Percentiles rank a stretch among this genome's conserved stretches.
These are phyloP conservation scores for Clepsis dumicolana DNA, from an alignment of 2,888 invertebrate species.

Conservation along the genomic window DNA sequence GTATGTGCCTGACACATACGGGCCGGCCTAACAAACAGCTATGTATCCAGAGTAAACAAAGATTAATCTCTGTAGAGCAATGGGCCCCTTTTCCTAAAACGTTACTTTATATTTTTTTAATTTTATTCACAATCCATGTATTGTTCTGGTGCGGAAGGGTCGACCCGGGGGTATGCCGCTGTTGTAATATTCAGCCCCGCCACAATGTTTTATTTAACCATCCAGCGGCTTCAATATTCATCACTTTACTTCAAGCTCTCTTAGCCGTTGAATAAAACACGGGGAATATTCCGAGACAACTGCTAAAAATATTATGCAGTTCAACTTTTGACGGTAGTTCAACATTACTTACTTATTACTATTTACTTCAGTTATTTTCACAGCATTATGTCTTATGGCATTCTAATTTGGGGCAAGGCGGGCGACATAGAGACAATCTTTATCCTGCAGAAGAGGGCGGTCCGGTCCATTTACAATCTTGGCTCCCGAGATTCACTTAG, in stretches of 20 bases:
- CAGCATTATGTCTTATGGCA: too few species aligned
- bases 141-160: slow-evolving; percentile 66
- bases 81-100: slow-evolving; percentile 57
- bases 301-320: slow-evolving; percentile 37
- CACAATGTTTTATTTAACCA: slow-evolving; percentile 74
- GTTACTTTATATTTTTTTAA: slow-evolving; percentile 67
- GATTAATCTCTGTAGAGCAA: slow-evolving; percentile 54
- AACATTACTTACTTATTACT: too few species aligned
- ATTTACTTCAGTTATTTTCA: too few species aligned
- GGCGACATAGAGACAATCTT: too few species aligned
- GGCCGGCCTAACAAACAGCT: slow-evolving; percentile 2
- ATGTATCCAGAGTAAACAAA: slow-evolving; percentile 39
- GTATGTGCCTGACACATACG: slow-evolving; percentile 12
- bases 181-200: slow-evolving; percentile 68
- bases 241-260: slow-evolving; percentile 58
- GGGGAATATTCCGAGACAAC: slow-evolving; percentile 38
- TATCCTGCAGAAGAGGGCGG: too few species aligned
- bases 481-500: too few species aligned
- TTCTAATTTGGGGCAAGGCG: too few species aligned
- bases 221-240: slow-evolving; percentile 69
- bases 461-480: too few species aligned
- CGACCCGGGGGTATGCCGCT: slow-evolving; percentile 54
- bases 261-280: slow-evolving; percentile 64
- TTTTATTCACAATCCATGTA: slow-evolving; percentile 69
- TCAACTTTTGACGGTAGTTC: neutral